Evolutionary conservation across 2,113 vertebrate species (phyloP).

Genomic region (Upupa epops): DNA sequence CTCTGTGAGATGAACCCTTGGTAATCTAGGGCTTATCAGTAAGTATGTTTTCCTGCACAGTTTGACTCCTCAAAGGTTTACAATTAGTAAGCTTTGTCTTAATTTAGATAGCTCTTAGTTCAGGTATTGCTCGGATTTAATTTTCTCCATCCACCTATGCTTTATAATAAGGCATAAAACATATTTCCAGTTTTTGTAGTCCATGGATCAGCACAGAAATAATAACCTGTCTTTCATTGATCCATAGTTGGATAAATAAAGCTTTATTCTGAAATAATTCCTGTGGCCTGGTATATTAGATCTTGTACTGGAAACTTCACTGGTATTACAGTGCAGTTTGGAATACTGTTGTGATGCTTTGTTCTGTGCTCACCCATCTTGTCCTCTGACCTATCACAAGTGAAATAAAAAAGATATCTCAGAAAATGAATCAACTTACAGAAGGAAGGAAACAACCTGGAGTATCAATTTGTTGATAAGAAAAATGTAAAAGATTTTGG

Average conservation of each 20-base stretch:
- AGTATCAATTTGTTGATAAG: not conserved
- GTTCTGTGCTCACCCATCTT: not conserved
- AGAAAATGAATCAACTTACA: not conserved
- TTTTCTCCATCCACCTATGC: not conserved
- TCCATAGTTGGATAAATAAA: not conserved
- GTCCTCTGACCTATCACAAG: not conserved
- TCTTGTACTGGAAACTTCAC: not conserved
- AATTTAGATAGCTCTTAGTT: not conserved
- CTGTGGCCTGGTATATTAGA: not conserved
- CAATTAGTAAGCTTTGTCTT: not conserved
- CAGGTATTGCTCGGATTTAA: not conserved
- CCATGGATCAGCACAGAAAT: not conserved
- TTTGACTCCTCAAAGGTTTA: not conserved
- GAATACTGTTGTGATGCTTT: not conserved
- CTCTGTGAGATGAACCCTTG: not conserved
- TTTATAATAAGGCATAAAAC: not conserved
- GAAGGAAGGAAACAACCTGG: not conserved
- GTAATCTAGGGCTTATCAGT: not conserved
- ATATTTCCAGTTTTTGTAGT: not conserved
- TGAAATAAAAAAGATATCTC: conserved; percentile 1
- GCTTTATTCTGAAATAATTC: not conserved
- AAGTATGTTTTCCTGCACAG: not conserved
- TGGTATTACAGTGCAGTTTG: not conserved
- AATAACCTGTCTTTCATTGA: not conserved
- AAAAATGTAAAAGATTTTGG: not conserved